These are phyloP conservation scores for Eupleurogrammus muticus DNA, from an alignment of 2,797 vertebrate species.

Conservation along the genomic window DNA sequence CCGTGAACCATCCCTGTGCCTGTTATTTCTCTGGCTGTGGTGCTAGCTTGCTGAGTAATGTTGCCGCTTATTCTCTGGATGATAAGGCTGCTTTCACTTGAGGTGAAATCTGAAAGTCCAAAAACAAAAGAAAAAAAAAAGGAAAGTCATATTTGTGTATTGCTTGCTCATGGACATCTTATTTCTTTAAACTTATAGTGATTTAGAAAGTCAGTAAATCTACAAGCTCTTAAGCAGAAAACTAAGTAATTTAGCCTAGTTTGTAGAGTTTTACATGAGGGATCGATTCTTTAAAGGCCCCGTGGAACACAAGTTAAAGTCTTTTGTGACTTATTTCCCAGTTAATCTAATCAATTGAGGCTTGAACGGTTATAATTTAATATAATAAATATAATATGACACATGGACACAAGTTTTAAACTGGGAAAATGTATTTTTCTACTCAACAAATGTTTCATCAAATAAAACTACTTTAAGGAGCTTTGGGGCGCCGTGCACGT, in stretches of 20 bases:
- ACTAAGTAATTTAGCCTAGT: background rate
- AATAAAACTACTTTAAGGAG: background rate
- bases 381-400: no score
- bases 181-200: no score
- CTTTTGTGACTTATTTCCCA: no score
- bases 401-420: no score
- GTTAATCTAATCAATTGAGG: no score
- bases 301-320: no score
- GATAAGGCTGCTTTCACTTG: background rate
- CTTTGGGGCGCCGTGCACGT: no score
- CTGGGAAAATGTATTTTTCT: no score
- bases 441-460: background rate
- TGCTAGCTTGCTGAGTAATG: background rate
- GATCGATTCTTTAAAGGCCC: background rate
- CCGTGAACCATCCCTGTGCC: slow-evolving; percentile 11
- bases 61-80: slow-evolving; percentile 5
- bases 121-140: no score
- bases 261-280: background rate
- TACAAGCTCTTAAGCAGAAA: background rate
- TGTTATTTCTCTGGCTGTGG: background rate
- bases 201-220: background rate
- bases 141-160: background rate
- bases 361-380: no score
- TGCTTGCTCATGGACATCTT: background rate
- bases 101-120: background rate